Evolutionary conservation across 1,140 invertebrate species (phyloP), one percentile per base, ranked within the genome.

Genomic region (Papilio xuthus): DNA sequence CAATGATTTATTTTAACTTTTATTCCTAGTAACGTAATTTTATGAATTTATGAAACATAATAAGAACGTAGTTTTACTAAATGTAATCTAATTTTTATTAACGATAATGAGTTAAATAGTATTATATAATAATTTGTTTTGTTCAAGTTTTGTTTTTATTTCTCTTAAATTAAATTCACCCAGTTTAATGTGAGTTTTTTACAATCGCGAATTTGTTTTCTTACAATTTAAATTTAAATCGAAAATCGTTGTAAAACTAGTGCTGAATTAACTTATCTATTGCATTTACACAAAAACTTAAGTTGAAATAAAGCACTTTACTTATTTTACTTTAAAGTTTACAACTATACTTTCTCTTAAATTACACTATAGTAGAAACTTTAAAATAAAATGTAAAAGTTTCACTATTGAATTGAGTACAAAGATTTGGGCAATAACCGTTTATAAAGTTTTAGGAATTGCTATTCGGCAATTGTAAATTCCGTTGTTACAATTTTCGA

Each of bases 401-500:
- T 60, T 60, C 8, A 60, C 56, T 13, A 26, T 60, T 60, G 56
- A 23, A 23, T 60, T 60, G 23, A 60, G 56, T 13, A 60, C 23
- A 60, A 60, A 26, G 56, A 60, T 60, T 60, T 60, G 56, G 56
- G 56, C 56, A 60, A 60, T 67, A 67, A 67, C 60, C 60, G 60
- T 67, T 67, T 32, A 67, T 28, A 28, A 67, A 67, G 44, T 71
- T 53, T 70, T 53, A 53, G 72, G 37, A 28, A 69, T 67, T 67
- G 50, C 69, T 80, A 44, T 80, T 12, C 13, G 28, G 63, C 44
- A 78, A 70, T 78, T 74, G 56, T 73, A 75, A 75, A 80, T 13
- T 37, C 79, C 50, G 77, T 80, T 80, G 60, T 78, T 80, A 71
- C 42, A 53, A 77, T 26, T 78, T 63, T 78, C 42, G 32, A 75